Conservation (phyloP, 2,797 vertebrate genomes). For the Lophotriccus pileatus region DNA sequence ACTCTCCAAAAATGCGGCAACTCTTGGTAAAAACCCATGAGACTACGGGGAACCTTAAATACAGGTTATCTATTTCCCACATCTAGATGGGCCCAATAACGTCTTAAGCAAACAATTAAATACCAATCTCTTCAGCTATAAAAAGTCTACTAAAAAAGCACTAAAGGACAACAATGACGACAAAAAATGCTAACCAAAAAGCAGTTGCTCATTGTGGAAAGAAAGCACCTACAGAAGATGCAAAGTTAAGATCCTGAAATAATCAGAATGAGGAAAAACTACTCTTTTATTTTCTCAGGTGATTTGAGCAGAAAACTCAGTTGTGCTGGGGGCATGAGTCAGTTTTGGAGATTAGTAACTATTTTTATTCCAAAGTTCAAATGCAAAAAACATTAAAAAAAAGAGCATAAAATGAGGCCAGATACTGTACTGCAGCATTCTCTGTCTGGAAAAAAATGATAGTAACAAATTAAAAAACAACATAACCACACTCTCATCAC, state of each 20-base stretch:
- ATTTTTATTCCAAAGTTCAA: neutral
- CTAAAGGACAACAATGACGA: accelerated
- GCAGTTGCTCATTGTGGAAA: neutral
- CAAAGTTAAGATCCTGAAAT: neutral
- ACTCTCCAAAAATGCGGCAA: neutral
- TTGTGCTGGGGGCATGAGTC: neutral
- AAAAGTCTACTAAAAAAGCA: neutral
- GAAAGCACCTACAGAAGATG: neutral
- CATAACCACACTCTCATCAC: constrained; percentile 13
- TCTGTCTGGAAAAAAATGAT: neutral
- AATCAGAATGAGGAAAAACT: neutral
- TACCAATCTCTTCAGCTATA: neutral
- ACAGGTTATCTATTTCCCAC: neutral
- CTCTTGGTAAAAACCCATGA: neutral
- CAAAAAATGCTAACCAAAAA: neutral
- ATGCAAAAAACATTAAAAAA: neutral
- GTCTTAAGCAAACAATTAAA: neutral
- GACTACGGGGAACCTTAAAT: neutral
- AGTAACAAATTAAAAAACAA: constrained; percentile 62
- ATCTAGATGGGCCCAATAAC: neutral
- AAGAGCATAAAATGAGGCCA: neutral
- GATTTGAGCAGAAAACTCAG: neutral
- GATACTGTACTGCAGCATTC: neutral
- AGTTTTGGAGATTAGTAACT: neutral
- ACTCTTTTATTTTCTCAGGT: neutral